These are phyloP conservation scores for Sebastes miniatus DNA, from an alignment of 2,797 vertebrate species.

Conservation along the genomic window DNA sequence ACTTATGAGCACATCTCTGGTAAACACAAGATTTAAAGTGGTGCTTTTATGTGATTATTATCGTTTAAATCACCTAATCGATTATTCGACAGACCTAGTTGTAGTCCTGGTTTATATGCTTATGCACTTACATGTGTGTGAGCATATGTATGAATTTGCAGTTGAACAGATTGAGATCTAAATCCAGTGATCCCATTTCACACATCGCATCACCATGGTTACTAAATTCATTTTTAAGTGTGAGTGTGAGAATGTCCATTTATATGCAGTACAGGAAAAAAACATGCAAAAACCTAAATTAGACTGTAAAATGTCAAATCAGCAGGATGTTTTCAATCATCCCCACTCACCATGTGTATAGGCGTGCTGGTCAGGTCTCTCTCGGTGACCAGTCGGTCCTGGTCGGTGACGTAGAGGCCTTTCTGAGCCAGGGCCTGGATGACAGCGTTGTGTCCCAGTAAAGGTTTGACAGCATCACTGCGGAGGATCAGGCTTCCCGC, in stretches of 20 bases:
- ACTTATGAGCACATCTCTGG: too few species aligned
- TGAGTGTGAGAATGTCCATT: background rate
- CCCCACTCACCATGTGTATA: constrained; percentile 91
- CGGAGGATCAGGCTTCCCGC: constrained; percentile 97
- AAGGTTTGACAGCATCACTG: constrained; percentile 95
- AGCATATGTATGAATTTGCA: background rate
- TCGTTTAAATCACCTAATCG: too few species aligned
- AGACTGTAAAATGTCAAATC: background rate
- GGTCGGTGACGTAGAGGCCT: constrained; percentile 96
- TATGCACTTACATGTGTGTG: background rate
- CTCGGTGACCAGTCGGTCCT: constrained; percentile 95
- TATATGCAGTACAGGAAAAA: background rate
- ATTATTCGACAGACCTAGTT: background rate
- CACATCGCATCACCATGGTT: background rate
- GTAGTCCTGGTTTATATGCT: background rate
- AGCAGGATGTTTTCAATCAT: background rate
- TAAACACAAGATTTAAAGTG: too few species aligned
- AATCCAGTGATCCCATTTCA: background rate
- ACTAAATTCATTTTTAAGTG: background rate
- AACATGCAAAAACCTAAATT: background rate
- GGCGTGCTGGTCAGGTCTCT: constrained; percentile 92
- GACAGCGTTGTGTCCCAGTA: constrained; percentile 96
- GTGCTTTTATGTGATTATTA: too few species aligned
- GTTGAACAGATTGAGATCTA: background rate
- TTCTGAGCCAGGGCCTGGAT: constrained; percentile 98